These are phyloP conservation scores for Steinernema khuongi DNA, from an alignment of 1,140 invertebrate species.

Conservation along the genomic window DNA sequence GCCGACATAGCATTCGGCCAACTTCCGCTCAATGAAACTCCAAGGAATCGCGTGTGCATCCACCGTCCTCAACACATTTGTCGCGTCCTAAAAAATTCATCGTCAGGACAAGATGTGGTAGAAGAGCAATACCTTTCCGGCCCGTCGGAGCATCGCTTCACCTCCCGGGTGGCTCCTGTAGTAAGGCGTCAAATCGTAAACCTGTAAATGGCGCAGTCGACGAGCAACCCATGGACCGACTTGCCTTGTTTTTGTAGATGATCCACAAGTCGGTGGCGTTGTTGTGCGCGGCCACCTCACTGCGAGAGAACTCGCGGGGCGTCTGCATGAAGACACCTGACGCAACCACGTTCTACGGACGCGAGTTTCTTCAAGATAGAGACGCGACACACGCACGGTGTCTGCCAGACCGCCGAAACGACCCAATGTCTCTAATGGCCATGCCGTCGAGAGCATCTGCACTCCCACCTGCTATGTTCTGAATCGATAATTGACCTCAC, in stretches of 20 bases:
- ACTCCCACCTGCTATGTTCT: neutral
- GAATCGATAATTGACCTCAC: conserved; percentile 5
- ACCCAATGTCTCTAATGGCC: neutral
- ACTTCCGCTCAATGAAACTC: neutral
- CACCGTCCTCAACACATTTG: neutral
- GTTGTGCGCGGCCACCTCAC: neutral
- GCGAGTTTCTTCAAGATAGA: too few relatives aligned
- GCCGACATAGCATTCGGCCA: neutral
- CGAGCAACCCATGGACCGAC: neutral
- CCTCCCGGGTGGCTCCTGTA: neutral
- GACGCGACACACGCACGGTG: neutral
- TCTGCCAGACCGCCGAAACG: neutral
- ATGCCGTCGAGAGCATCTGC: neutral
- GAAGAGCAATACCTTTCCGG: neutral
- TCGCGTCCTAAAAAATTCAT: neutral
- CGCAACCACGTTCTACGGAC: too few relatives aligned
- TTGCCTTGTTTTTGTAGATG: neutral
- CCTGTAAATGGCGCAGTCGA: neutral
- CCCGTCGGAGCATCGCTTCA: neutral
- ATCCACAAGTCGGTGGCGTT: neutral
- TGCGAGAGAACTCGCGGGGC: neutral
- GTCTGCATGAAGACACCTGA: too few relatives aligned
- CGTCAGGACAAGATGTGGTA: too few relatives aligned
- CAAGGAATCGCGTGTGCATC: neutral
- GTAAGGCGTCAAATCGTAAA: neutral